Conservation (phyloP, 2,797 vertebrate species). For the Prionace glauca region DNA sequence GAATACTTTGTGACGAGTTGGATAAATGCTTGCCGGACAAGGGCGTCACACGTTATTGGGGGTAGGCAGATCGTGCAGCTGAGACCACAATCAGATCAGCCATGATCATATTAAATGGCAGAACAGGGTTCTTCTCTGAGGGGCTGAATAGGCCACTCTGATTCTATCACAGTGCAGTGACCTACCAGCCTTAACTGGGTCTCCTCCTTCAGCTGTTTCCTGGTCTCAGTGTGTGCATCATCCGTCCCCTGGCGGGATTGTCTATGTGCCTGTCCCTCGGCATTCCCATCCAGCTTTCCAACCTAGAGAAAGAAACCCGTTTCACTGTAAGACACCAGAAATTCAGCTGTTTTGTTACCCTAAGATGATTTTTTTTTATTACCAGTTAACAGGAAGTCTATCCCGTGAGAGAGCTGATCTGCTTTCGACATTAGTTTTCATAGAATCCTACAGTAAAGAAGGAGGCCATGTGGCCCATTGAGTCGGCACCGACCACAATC, state of each 20-base stretch:
- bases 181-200: constrained; percentile 85
- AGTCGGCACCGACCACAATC: no score
- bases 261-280: constrained; percentile 67
- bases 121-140: no score
- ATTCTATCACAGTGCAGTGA: not conserved
- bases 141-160: not conserved
- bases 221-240: constrained; percentile 66
- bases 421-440: not conserved
- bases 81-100: no score
- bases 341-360: not conserved
- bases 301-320: constrained; percentile 53
- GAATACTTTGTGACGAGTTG: no score
- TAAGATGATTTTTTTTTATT: not conserved
- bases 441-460: no score
- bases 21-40: no score
- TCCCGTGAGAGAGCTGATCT: not conserved
- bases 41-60: no score
- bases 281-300: constrained; percentile 68
- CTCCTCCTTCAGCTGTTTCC: constrained; percentile 95
- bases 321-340: not conserved
- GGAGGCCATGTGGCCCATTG: no score
- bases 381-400: not conserved
- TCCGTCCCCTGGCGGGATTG: not conserved
- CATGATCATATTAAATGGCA: no score
- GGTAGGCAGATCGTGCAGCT: no score